Conservation (phyloP, 2,113 vertebrate species). For the Macrotis lagotis region DNA sequence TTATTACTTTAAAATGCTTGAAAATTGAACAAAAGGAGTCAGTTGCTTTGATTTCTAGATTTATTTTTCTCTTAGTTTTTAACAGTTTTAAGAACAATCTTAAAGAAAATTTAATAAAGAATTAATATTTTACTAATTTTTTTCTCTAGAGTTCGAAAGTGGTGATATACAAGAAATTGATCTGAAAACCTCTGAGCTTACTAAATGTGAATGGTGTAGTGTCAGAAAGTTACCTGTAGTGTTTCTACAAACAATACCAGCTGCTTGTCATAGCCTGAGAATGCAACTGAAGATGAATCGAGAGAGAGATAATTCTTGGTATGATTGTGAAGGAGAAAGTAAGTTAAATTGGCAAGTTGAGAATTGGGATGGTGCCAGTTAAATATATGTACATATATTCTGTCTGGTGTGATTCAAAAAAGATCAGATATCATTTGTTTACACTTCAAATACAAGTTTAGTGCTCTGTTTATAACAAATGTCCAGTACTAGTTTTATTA, state of each 20-base stretch:
- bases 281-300: constrained; percentile 90
- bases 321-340: constrained; percentile 89
- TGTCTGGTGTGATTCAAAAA: neutral
- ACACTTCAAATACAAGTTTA: neutral
- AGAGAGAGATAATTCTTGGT: constrained; percentile 88
- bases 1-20: neutral
- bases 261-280: constrained; percentile 89
- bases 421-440: neutral
- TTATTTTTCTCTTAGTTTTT: neutral
- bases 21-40: neutral
- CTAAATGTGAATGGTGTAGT: constrained; percentile 96
- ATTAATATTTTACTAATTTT: constrained; percentile 53
- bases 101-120: neutral
- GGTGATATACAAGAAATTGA: constrained; percentile 84
- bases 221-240: constrained; percentile 94
- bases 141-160: constrained; percentile 79
- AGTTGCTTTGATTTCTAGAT: neutral
- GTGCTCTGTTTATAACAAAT: neutral
- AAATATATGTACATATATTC: neutral
- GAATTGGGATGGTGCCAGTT: neutral
- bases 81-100: fast-evolving
- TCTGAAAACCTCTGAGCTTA: constrained; percentile 91
- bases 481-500: neutral
- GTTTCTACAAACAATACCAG: constrained; percentile 91
- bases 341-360: constrained; percentile 81